phyloP scores from a whole-genome alignment of 2,113 vertebrate genomes.

The Marmota monax region DNA sequence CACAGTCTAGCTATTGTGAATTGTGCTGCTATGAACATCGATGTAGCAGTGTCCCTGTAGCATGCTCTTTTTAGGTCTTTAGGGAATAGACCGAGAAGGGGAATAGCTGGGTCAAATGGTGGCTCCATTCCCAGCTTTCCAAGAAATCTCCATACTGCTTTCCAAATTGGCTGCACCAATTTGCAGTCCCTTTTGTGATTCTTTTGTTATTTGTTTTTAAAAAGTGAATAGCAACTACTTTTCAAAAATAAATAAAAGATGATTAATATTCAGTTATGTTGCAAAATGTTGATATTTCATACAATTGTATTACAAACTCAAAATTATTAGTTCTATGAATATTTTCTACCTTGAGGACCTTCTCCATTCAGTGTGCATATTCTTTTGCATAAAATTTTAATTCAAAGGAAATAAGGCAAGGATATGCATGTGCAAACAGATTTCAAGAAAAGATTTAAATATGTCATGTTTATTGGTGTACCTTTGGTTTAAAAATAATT shows the following conservation, averaged over 20 bases:
- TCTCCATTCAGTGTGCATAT: neutral
- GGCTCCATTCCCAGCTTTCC: no score
- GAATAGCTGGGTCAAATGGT: no score
- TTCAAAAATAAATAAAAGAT: no score
- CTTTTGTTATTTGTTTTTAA: constrained; percentile 43
- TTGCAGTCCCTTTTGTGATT: constrained; percentile 43
- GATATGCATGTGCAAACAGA: neutral
- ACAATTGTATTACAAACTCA: constrained; percentile 17
- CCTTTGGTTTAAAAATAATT: constrained; percentile 42
- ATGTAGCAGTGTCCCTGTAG: no score
- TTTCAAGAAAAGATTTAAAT: constrained; percentile 21
- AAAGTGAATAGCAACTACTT: constrained; percentile 18
- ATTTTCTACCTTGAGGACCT: constrained; percentile 29
- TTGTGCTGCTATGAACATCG: no score
- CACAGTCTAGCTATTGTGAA: no score
- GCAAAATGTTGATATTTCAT: constrained; percentile 28
- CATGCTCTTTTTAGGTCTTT: no score
- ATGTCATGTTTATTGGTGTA: neutral
- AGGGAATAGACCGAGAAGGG: no score
- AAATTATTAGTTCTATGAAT: constrained; percentile 36
- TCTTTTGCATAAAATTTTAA: constrained; percentile 47
- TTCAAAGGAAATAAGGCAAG: neutral
- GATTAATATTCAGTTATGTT: neutral
- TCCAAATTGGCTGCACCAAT: no score
- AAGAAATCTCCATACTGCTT: no score